Evolutionary conservation across 1,140 invertebrate genomes (phyloP), one percentile per base, ranked within the genome.

Genomic region (Pachypeltis micranthus): DNA sequence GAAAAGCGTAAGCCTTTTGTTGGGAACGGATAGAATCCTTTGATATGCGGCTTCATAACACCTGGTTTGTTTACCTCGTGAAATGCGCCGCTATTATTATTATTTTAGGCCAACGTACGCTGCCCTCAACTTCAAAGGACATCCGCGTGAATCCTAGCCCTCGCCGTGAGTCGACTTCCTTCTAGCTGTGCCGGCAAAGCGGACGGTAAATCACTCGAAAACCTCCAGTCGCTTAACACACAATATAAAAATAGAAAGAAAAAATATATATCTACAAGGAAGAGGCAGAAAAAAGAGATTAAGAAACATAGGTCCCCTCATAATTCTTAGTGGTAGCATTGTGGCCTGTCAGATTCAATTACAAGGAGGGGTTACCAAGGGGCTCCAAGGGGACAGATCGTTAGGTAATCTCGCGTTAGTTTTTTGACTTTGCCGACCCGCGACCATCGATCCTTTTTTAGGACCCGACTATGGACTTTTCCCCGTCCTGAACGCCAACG

Each of bases 271-370:
- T n/a, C n/a, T 51, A 51, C 47, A 21, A 51, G 47, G 47, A 10
- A 21, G 47, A 16, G 47, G 23, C n/a, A 51, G 21, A 51, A 51
- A 21, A 51, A 51, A 51, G 23, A 21, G 21, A 51, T 51, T 21
- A 51, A 51, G 23, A 51, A 51, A 51, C 47, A 21, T 51, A 51
- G 4, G 47, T n/a, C n/a, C 12, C 47, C 47, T 51, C 47, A 51
- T 51, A 51, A 51, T 21, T 51, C 47, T 51, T 51, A 16, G 47
- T 14, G 47, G 47, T 51, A 51, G 47, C 47, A 21, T 51, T 10
- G 47, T 51, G 47, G 47, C 12, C 47, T 51, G 47, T 51, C 47
- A 10, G 21, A 51, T 51, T 51, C 47, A 51, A 51, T 51, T 51
- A 51, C 47, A 51, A 21, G 47, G 4, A 21, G 47, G 47, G 23